Evolutionary conservation across 2,113 vertebrate species (phyloP).

Genomic region (Toxotes chatareus): DNA sequence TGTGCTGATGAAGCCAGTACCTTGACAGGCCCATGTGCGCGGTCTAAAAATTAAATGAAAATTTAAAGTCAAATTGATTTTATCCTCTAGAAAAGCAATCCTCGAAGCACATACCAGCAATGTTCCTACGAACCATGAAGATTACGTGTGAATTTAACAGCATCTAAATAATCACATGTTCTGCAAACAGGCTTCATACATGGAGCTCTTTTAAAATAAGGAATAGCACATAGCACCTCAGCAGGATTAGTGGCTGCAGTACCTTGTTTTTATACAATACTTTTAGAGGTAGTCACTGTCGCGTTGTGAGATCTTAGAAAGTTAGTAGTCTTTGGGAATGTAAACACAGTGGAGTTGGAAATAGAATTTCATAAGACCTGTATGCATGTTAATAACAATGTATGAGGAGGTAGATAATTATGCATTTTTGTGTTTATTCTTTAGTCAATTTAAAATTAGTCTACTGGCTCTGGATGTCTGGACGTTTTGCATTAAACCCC

Average conservation of each 20-base stretch:
- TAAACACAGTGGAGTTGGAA: not conserved
- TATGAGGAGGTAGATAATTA: not conserved
- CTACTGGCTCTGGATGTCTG: not conserved
- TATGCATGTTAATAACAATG: not conserved
- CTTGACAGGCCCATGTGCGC: constrained; percentile 33
- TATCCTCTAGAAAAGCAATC: constrained; percentile 74
- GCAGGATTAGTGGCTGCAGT: constrained; percentile 43
- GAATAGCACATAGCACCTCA: constrained; percentile 1
- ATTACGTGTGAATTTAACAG: constrained; percentile 42
- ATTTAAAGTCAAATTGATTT: constrained; percentile 77
- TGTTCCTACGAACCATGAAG: constrained; percentile 35
- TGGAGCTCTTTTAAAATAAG: constrained; percentile 20
- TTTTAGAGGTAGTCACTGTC: constrained; percentile 25
- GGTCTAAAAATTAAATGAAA: constrained; percentile 63
- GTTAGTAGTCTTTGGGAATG: not conserved
- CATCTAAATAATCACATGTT: constrained; percentile 56
- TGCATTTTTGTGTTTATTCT: not conserved
- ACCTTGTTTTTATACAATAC: constrained; percentile 43
- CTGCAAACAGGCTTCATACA: constrained; percentile 16
- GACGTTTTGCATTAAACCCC: not conserved
- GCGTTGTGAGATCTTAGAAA: constrained; percentile 6
- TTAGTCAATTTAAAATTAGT: not conserved
- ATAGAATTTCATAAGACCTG: not conserved
- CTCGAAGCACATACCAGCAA: constrained; percentile 75
- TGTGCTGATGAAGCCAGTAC: constrained; percentile 2